Base-by-base conservation (phyloP, 2,888 invertebrate genomes). In the Xanthorhoe designata region DNA sequence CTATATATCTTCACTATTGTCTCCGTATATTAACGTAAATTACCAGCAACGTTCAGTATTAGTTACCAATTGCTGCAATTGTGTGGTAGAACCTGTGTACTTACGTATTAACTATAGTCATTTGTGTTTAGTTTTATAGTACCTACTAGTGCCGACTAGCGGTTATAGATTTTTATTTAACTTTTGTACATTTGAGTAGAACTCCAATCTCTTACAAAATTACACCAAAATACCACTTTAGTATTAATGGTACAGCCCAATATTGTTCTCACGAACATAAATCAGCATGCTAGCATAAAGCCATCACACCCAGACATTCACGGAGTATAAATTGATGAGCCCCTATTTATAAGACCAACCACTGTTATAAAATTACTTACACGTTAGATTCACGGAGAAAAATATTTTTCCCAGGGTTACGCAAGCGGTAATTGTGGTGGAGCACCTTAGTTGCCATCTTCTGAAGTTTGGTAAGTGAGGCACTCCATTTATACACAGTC, bases 401-500 rank as follows among this genome's bases (percentile, higher is more conserved):
- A 92, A 93, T 93, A 92, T 93, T 93, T 93, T 93, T 86, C 92
- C 93, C 92, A 92, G 93, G 92, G 92, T 93, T 93, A 92, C 92
- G 92, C 92, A 92, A 92, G 92, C 93, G 93, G 93, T 93, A 92
- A 89, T 90, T 92, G 92, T 92, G 92, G 92, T 92, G 93, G 93
- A 92, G 92, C 88, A 92, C 93, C 93, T 93, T 92, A 92, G 87
- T 92, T 92, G 93, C 93, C 92, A 92, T 92, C 92, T 86, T 91
- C 91, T 89, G 92, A 92, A 91, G 91, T 92, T 92, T 91, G 92
- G 93, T 92, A 92, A 93, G 92, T 92, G 91, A 92, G 92, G 93
- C 92, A 90, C 92, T 92, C 92, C 93, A 92, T 92, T 89, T 81
- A 85, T 90, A 88, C 88, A 92, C 92, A 92, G 90, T 90, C 83